phyloP scores from a whole-genome alignment of 2,888 invertebrate species.

The Drosophila borborema region DNA sequence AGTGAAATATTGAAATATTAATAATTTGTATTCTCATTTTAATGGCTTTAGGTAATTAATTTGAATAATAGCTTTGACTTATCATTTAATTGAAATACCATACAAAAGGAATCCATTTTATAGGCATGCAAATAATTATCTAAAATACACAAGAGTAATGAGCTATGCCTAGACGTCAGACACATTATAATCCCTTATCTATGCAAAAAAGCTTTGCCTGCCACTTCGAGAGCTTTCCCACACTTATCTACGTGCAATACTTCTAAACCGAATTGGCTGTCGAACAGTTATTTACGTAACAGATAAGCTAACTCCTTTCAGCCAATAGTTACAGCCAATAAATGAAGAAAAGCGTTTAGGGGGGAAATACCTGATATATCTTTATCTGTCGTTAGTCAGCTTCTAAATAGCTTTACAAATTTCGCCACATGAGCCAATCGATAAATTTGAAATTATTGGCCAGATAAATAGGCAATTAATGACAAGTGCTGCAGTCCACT shows the following conservation, averaged over 20 bases:
- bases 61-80: too few relatives aligned
- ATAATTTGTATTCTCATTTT: too few relatives aligned
- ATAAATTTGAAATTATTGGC: conserved; percentile 2
- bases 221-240: conserved; percentile 12
- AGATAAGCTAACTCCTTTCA: conserved; percentile 7
- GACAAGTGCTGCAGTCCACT: conserved; percentile 34
- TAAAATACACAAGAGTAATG: neutral
- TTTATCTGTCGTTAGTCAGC: conserved; percentile 51
- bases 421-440: conserved; percentile 46
- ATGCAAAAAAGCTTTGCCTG: conserved; percentile 33
- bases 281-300: neutral
- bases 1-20: neutral
- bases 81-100: too few relatives aligned
- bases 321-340: too few relatives aligned
- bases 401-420: conserved; percentile 19
- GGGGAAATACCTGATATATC: conserved; percentile 27
- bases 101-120: neutral
- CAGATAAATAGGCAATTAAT: conserved; percentile 23
- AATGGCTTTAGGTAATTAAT: too few relatives aligned
- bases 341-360: neutral
- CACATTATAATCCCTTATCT: conserved; percentile 21
- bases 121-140: neutral
- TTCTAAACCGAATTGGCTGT: conserved; percentile 11
- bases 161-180: neutral
- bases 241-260: conserved; percentile 31